These are phyloP conservation scores for Tonatia bakeri DNA, from an alignment of 2,113 vertebrate genomes.

Conservation along the genomic window DNA sequence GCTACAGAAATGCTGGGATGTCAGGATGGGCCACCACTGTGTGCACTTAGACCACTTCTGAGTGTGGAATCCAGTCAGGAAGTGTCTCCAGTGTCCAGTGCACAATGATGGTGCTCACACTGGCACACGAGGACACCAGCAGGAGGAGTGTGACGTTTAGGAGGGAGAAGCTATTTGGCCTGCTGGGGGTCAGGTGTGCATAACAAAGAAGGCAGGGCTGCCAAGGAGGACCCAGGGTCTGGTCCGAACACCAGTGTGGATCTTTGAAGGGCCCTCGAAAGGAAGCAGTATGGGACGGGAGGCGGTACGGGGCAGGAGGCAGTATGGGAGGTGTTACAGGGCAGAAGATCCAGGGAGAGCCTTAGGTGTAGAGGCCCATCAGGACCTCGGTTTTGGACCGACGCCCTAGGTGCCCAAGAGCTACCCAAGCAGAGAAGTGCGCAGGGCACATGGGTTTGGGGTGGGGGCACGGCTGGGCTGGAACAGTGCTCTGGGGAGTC, in stretches of 20 bases:
- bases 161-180: neutral
- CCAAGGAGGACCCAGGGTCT: neutral
- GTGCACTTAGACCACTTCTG: neutral
- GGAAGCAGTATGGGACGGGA: neutral
- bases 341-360: fast-evolving
- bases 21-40: fast-evolving
- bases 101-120: neutral
- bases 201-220: neutral
- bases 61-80: too few species aligned
- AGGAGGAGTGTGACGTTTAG: fast-evolving
- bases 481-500: fast-evolving
- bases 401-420: neutral
- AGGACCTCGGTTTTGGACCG: neutral
- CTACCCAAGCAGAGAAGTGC: neutral
- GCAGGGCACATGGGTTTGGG: fast-evolving
- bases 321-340: neutral
- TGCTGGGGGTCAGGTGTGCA: neutral
- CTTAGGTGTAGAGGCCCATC: neutral
- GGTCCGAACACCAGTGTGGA: neutral
- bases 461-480: fast-evolving
- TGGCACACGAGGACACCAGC: fast-evolving
- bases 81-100: neutral
- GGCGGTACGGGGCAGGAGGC: neutral
- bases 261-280: fast-evolving
- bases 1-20: fast-evolving